Evolutionary conservation across 1,140 invertebrate species (phyloP).

Genomic region (Diploscapter pachys): DNA sequence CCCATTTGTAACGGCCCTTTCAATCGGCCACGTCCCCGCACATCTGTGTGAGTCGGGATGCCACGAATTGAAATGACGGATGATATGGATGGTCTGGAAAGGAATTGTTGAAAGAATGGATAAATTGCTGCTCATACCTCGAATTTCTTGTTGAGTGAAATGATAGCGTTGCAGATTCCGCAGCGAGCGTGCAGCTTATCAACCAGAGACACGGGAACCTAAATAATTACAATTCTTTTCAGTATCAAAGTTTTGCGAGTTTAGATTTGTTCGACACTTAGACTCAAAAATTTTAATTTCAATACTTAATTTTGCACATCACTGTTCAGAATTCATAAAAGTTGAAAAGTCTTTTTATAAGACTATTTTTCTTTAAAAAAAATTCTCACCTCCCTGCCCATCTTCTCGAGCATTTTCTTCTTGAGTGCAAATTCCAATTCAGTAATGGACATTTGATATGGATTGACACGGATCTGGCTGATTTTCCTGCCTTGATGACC

Average conservation of each 20-base stretch:
- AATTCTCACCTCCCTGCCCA: conserved; percentile 47
- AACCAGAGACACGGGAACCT: conserved; percentile 55
- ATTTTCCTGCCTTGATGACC: conserved; percentile 34
- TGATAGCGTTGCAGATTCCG: conserved; percentile 51
- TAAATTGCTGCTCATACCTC: conserved; percentile 19
- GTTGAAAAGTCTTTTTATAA: not conserved
- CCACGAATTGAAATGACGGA: conserved; percentile 58
- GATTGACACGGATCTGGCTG: conserved; percentile 53
- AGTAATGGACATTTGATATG: conserved; percentile 45
- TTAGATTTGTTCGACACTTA: not conserved
- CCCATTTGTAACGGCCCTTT: not conserved
- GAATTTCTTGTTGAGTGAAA: conserved; percentile 58
- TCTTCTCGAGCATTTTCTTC: conserved; percentile 58
- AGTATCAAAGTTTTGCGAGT: not conserved
- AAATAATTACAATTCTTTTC: not conserved
- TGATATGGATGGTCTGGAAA: conserved; percentile 47
- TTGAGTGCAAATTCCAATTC: conserved; percentile 51
- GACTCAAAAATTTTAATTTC: not conserved
- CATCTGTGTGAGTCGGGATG: conserved; percentile 56
- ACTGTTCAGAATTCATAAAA: not conserved
- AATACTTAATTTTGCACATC: not conserved
- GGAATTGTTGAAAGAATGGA: not conserved
- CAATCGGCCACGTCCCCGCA: conserved; percentile 47
- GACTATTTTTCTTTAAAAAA: not conserved
- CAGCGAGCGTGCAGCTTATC: conserved; percentile 57